phyloP scores from a whole-genome alignment of 2,888 invertebrate species.

The Pharmacophagus antenor region DNA sequence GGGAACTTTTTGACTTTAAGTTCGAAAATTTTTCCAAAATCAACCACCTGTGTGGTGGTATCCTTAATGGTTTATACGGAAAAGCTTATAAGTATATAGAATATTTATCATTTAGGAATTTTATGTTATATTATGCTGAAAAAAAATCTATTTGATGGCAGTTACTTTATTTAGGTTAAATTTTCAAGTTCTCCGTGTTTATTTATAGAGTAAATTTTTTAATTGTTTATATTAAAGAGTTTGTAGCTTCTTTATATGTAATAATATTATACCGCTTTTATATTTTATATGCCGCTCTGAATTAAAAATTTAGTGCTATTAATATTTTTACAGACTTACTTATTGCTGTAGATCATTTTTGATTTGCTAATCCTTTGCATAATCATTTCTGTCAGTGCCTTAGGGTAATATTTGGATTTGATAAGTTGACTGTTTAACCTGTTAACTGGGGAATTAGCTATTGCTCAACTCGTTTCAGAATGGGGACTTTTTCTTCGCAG shows the following conservation, averaged over 20 bases:
- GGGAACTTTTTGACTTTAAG: too few relatives aligned
- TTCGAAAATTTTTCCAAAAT: too few relatives aligned
- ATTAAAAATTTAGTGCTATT: conserved; percentile 54
- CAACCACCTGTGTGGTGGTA: too few relatives aligned
- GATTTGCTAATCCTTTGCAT: conserved; percentile 63
- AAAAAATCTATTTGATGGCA: conserved; percentile 6
- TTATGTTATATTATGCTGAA: background rate
- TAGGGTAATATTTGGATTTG: conserved; percentile 68
- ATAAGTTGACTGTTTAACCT: conserved; percentile 60
- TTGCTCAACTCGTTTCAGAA: too few relatives aligned
- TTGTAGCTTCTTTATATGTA: conserved; percentile 5
- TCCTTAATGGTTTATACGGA: background rate
- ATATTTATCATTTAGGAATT: background rate
- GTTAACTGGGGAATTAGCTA: too few relatives aligned
- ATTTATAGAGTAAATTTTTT: conserved; percentile 6
- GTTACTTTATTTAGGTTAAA: conserved; percentile 19
- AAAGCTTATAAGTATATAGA: background rate
- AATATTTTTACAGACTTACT: conserved; percentile 70
- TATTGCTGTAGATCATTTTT: conserved; percentile 69
- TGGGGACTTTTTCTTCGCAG: too few relatives aligned
- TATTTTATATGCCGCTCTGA: conserved; percentile 50
- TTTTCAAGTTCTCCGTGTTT: conserved; percentile 7
- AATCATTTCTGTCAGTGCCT: conserved; percentile 76
- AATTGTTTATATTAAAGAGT: conserved; percentile 9
- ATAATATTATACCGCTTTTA: conserved; percentile 17